Base-by-base conservation (phyloP, 2,888 invertebrate species). In the Uropetala carovei region DNA sequence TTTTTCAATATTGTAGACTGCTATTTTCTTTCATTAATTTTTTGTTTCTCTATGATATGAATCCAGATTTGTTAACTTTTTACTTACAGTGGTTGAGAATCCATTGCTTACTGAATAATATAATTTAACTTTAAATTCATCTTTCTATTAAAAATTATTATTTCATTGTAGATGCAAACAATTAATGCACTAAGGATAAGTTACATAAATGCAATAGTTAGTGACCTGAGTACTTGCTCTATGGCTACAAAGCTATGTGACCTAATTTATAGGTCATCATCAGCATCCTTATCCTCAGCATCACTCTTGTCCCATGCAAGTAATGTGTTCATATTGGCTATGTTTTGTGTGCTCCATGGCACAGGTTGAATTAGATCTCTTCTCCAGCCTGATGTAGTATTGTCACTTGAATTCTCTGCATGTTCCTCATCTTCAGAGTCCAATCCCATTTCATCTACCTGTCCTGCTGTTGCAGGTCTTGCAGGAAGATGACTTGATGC, bases 261-360 rank as follows among this genome's bases (percentile, higher is more conserved):
- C n/a, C 5, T n/a, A n/a, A 9, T 68, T 68, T 22, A 68, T 18
- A 68, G 18, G 68, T 22, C n/a, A 18, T 68, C 68, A 68, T 75
- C 75, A 75, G 22, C 75, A 75, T 75, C 75, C 27, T 89, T 64
- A 89, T 89, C 89, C 43, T 89, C 89, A 64, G 68, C 96, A 93
- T 95, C 95, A 93, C 95, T 95, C 93, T 96, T 95, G 94, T 96
- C 96, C 96, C 96, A 96, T 60, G 96, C 97, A 93, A 97, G 95
- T 94, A 97, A 96, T 94, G 96, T 96, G 95, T 97, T 97, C 95
- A 97, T 97, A 94, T 96, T 96, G 93, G 96, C 96, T 93, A 97
- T 96, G 93, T 96, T 96, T 93, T 96, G 96, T 82, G 97, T 97
- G 95, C 97, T 97, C 97, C 97, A 97, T 0, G 97, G 97, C 94